A percentile compares a stretch with the other conserved stretches of the same genome.
These are phyloP conservation scores for Fragum sueziense DNA, from an alignment of 2,888 invertebrate species.

Conservation along the genomic window DNA sequence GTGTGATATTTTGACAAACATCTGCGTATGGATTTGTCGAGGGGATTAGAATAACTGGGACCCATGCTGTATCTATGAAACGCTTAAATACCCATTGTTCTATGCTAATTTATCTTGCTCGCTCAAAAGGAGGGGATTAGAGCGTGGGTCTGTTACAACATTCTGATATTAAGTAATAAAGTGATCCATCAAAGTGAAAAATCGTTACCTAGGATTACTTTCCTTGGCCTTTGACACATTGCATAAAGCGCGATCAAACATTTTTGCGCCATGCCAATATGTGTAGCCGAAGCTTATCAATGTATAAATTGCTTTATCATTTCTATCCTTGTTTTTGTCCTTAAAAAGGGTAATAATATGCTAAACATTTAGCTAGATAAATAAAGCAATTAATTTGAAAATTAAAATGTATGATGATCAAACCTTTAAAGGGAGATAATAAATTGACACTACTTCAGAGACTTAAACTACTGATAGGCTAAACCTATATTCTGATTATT, in stretches of 20 bases:
- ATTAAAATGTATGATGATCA: no score
- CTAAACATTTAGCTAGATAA: no score
- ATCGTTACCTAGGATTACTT: slow-evolving; percentile 11
- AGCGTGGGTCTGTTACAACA: slow-evolving; percentile 17
- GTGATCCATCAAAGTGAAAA: slow-evolving; percentile 50
- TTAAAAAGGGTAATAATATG: no score
- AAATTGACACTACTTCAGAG: no score
- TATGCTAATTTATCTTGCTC: slow-evolving; percentile 45
- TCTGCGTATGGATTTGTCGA: slow-evolving; percentile 13
- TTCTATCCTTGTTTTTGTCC: no score
- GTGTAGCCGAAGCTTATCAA: no score
- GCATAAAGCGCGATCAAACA: background rate
- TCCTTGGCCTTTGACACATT: slow-evolving; percentile 24
- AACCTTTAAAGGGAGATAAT: no score
- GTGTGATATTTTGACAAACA: slow-evolving; percentile 19
- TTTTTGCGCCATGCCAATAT: slow-evolving; percentile 1
- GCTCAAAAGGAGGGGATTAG: slow-evolving; percentile 37
- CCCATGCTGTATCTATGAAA: slow-evolving; percentile 46
- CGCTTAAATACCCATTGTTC: slow-evolving; percentile 44
- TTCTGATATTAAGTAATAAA: slow-evolving; percentile 27
- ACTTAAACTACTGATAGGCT: no score
- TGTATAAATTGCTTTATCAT: no score
- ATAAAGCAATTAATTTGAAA: no score
- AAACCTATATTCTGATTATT: no score
- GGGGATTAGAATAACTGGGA: slow-evolving; percentile 20